These are phyloP conservation scores for Dioctria linearis DNA, from an alignment of 2,888 invertebrate genomes.

Conservation along the genomic window DNA sequence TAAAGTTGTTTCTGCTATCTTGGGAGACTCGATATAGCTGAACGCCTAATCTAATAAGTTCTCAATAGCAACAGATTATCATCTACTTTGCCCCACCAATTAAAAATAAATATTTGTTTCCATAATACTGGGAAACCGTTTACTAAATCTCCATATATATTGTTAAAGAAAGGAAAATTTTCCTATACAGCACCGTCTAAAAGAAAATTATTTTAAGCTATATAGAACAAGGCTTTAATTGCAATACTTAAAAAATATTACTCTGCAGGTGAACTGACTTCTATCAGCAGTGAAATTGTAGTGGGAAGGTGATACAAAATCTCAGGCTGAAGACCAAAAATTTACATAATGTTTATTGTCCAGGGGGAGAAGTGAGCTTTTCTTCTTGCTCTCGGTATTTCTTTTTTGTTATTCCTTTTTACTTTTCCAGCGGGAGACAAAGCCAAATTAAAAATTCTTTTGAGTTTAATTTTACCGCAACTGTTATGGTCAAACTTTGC, in stretches of 20 bases:
- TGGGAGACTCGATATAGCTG: too few species aligned
- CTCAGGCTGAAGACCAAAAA: constrained; percentile 24
- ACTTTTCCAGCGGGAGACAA: constrained; percentile 42
- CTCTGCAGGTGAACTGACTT: constrained; percentile 30
- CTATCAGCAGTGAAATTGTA: neutral
- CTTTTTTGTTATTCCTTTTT: constrained; percentile 21
- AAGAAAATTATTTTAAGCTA: neutral
- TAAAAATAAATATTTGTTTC: too few species aligned
- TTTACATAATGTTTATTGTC: constrained; percentile 42
- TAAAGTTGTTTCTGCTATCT: too few species aligned
- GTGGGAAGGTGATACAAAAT: constrained; percentile 18
- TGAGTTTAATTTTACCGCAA: constrained; percentile 55
- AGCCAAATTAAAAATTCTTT: constrained; percentile 56
- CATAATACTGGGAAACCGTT: too few species aligned
- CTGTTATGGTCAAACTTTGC: constrained; percentile 47
- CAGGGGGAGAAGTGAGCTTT: constrained; percentile 9
- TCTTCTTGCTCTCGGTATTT: constrained; percentile 18
- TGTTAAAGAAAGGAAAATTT: too few species aligned
- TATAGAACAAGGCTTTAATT: constrained; percentile 22
- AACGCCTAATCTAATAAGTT: too few species aligned
- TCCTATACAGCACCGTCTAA: too few species aligned
- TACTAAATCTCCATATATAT: too few species aligned
- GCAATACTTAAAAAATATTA: constrained; percentile 32
- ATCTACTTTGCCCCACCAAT: too few species aligned
- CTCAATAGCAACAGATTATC: too few species aligned